Evolutionary conservation across 2,888 invertebrate species (phyloP).

Genomic region (Ennomos quercinarius): DNA sequence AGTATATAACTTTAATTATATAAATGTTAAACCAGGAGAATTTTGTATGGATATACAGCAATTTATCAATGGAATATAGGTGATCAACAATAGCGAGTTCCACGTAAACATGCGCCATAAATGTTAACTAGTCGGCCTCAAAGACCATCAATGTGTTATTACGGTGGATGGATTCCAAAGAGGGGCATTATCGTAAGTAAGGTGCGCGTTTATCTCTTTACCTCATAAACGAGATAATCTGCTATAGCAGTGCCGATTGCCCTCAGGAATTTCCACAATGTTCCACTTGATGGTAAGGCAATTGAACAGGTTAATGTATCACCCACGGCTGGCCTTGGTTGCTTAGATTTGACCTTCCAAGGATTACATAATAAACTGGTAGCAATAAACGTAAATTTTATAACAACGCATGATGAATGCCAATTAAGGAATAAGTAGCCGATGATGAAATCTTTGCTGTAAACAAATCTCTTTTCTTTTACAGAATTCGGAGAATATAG

Average conservation of each 20-base stretch:
- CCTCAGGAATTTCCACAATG: conserved; percentile 50
- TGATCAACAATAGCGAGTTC: conserved; percentile 1
- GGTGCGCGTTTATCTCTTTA: conserved; percentile 44
- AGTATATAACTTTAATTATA: too few relatives aligned
- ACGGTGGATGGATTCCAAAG: conserved; percentile 31
- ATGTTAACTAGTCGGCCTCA: conserved; percentile 8
- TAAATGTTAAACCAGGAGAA: too few relatives aligned
- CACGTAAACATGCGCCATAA: conserved; percentile 5
- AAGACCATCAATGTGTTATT: conserved; percentile 10
- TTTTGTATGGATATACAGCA: not conserved
- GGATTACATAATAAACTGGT: conserved; percentile 66
- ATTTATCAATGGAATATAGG: not conserved
- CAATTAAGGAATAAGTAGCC: conserved; percentile 41
- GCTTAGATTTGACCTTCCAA: conserved; percentile 63
- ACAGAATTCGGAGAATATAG: not conserved
- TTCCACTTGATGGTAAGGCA: conserved; percentile 21
- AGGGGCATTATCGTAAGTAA: conserved; percentile 37
- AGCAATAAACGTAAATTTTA: conserved; percentile 54
- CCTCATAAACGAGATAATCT: conserved; percentile 51
- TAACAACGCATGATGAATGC: conserved; percentile 47
- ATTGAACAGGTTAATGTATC: conserved; percentile 55
- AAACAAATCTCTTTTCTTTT: conserved; percentile 22
- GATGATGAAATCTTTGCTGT: conserved; percentile 47
- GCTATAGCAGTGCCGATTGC: conserved; percentile 47
- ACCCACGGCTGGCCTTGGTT: conserved; percentile 63